These are phyloP conservation scores for Rapana venosa DNA, from an alignment of 2,888 invertebrate genomes.

Conservation along the genomic window DNA sequence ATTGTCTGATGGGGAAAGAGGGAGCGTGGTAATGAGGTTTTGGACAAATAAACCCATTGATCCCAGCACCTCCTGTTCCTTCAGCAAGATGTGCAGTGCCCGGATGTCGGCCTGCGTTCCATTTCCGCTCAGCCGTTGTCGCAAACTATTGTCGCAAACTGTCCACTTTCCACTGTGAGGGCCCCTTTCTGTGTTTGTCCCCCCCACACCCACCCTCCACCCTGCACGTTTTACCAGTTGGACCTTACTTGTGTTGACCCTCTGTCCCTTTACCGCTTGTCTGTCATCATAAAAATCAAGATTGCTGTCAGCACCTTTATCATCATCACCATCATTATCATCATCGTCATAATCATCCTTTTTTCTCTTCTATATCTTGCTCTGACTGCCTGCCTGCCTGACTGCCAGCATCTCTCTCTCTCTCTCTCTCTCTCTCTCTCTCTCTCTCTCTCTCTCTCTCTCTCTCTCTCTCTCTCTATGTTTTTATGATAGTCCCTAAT, in stretches of 20 bases:
- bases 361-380: neutral
- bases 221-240: no score
- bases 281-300: no score
- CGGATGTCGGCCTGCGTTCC: slow-evolving; percentile 14
- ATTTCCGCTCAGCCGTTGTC: slow-evolving; percentile 19
- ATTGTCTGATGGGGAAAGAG: neutral
- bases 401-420: neutral
- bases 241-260: no score
- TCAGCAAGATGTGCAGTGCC: neutral
- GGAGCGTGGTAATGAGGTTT: slow-evolving; percentile 21
- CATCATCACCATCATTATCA: no score
- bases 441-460: neutral
- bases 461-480: neutral
- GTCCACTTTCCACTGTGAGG: slow-evolving; percentile 10
- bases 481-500: no score
- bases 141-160: slow-evolving; percentile 28
- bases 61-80: neutral
- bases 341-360: no score
- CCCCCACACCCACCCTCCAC: neutral
- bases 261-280: no score
- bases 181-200: neutral
- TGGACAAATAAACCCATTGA: slow-evolving; percentile 33
- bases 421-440: neutral
- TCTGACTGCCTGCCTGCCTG: neutral
- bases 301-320: no score